Percentiles rank a stretch among this genome's conserved stretches.
These are phyloP conservation scores for Philonicus albiceps DNA, from an alignment of 2,888 invertebrate genomes.

Conservation along the genomic window DNA sequence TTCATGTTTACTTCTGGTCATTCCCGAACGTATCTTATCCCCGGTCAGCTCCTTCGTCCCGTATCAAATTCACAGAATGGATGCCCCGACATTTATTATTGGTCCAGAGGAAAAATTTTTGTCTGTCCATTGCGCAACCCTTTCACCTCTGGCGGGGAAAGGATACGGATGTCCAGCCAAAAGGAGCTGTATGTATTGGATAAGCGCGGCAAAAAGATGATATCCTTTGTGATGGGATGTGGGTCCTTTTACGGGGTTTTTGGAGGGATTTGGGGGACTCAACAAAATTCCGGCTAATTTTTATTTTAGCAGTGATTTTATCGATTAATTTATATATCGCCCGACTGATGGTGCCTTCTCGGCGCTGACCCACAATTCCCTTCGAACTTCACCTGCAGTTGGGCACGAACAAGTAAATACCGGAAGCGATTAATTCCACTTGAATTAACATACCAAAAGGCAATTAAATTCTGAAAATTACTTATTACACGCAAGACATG, in stretches of 20 bases:
- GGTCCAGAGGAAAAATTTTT: constrained; percentile 39
- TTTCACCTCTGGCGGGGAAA: constrained; percentile 19
- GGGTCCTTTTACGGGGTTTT: not conserved
- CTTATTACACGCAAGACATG: constrained; percentile 56
- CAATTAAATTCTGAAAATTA: constrained; percentile 55
- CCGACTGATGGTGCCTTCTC: not conserved
- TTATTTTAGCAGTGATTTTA: not conserved
- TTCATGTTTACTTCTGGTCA: constrained; percentile 22
- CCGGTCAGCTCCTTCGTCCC: not conserved
- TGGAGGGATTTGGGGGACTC: not conserved
- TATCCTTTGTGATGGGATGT: not conserved
- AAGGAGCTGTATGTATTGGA: not conserved
- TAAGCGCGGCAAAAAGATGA: constrained; percentile 26
- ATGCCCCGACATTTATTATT: constrained; percentile 40
- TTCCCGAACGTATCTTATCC: constrained; percentile 1
- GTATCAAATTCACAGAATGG: constrained; percentile 11
- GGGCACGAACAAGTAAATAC: constrained; percentile 55
- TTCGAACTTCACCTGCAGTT: constrained; percentile 11
- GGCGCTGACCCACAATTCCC: constrained; percentile 11
- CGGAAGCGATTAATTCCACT: constrained; percentile 62
- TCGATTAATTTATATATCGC: not conserved
- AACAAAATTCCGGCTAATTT: not conserved
- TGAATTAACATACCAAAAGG: constrained; percentile 59
- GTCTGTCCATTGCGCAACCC: constrained; percentile 42
- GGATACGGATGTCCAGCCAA: constrained; percentile 14